phyloP scores from a whole-genome alignment of 1,140 invertebrate genomes.

The Paraescarpia echinospica region DNA sequence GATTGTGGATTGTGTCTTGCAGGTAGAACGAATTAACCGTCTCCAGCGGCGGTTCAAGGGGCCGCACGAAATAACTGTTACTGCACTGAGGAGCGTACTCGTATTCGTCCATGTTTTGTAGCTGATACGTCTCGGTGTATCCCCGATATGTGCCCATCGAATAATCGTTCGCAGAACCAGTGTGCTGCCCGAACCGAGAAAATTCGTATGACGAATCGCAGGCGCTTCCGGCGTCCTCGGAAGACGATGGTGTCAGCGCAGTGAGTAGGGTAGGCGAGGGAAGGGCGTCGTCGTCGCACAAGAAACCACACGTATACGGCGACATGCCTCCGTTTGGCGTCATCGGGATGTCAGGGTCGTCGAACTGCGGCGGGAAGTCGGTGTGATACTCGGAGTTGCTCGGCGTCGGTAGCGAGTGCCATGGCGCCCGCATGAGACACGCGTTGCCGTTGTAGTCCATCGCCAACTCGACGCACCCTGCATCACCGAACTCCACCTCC shows the following conservation, averaged over 20 bases:
- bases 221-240: background rate
- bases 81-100: background rate
- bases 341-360: background rate
- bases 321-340: background rate
- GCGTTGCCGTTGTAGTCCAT: background rate
- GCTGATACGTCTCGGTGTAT: background rate
- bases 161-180: background rate
- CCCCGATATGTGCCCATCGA: background rate
- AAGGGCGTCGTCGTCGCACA: background rate
- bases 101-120: background rate
- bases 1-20: background rate
- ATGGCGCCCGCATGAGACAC: background rate
- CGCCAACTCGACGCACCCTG: background rate
- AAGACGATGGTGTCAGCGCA: background rate
- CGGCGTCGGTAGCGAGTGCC: background rate
- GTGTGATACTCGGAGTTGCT: background rate
- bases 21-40: background rate
- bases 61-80: background rate
- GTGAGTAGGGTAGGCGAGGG: background rate
- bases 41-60: background rate
- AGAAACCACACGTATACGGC: background rate
- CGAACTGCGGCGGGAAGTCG: background rate
- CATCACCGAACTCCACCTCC: background rate
- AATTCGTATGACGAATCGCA: background rate
- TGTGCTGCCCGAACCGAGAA: background rate